Evolutionary conservation across 2,888 invertebrate species (phyloP).

Genomic region (Heliconius erato): DNA sequence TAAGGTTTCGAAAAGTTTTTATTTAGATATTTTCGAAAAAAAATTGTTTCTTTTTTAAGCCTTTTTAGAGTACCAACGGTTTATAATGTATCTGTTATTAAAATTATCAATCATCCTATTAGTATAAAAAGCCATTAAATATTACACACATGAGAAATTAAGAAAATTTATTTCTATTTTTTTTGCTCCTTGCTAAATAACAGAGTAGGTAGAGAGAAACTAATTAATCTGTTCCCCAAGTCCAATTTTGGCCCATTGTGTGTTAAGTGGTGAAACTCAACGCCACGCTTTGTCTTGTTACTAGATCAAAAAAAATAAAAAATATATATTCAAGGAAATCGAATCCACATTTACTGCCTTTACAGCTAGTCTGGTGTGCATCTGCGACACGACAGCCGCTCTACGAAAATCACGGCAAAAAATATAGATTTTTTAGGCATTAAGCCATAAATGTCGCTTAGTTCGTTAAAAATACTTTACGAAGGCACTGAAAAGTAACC

Average conservation of each 20-base stretch:
- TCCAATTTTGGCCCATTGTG: too few relatives aligned
- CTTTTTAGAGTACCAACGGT: too few relatives aligned
- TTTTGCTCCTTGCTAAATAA: too few relatives aligned
- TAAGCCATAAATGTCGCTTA: slow-evolving; percentile 31
- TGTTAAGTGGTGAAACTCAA: not conserved
- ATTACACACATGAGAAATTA: too few relatives aligned
- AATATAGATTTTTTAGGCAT: not conserved
- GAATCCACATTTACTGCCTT: not conserved
- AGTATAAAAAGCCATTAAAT: too few relatives aligned
- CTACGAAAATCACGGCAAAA: not conserved
- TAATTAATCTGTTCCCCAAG: too few relatives aligned
- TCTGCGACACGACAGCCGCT: not conserved
- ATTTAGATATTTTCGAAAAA: too few relatives aligned
- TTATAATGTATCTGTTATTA: too few relatives aligned
- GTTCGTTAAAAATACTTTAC: slow-evolving; percentile 38
- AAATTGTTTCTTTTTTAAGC: too few relatives aligned
- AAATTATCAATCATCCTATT: too few relatives aligned
- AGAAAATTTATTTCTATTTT: too few relatives aligned
- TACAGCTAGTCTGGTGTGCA: not conserved
- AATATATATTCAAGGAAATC: not conserved
- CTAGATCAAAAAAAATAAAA: not conserved
- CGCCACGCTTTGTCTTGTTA: not conserved
- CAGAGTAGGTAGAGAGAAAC: not conserved
- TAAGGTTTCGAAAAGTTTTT: too few relatives aligned
- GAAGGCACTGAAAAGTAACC: slow-evolving; percentile 36